Evolutionary conservation across 2,797 vertebrate species (phyloP), one percentile per base, ranked within the genome.

Genomic region (Cottoperca gobio): DNA sequence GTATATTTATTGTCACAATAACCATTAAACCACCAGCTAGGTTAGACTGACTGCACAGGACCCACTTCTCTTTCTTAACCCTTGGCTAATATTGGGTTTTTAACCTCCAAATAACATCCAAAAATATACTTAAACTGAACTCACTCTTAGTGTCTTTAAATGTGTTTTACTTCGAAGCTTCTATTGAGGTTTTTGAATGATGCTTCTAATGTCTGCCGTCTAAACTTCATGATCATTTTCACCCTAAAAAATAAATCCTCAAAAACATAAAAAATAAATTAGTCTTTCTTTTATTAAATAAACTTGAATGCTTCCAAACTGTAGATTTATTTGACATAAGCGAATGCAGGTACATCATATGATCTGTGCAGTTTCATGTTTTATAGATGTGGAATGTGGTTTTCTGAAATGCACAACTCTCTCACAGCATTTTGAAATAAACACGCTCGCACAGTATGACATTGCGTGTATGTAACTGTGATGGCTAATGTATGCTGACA

Each of bases 401-500:
- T 60, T 35, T 23, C 8, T n/a, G 5, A 10, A 17, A 67, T 16
- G 55, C 50, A 58, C 2, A 55, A 7, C 40, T 45, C 40, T 37
- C 43, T 43, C n/a, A 0, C 43, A 26, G 70, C 33, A 21, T 19
- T 54, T 33, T 45, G 14, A 55, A 23, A 46, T 39, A 53, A 26
- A 37, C 37, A 13, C 12, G 19, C 40, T 24, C 0, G 1, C 23
- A 54, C 73, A 39, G 31, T 39, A 4, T 43, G 43, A 63, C 79
- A 55, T 58, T 42, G 62, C 33, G 19, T 65, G 64, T 42, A 24
- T 64, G 73, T 42, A 39, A 4, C 53, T 23, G 62, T 14, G n/a
- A 21, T 9, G 46, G 39, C 78, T 68, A 72, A 62, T 57, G 43
- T 24, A 40, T 60, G 59, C 75, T 81, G 81, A 84, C 81, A 65